Base-by-base conservation (phyloP, 2,888 invertebrate genomes). In the Chymomyza procnemis region DNA sequence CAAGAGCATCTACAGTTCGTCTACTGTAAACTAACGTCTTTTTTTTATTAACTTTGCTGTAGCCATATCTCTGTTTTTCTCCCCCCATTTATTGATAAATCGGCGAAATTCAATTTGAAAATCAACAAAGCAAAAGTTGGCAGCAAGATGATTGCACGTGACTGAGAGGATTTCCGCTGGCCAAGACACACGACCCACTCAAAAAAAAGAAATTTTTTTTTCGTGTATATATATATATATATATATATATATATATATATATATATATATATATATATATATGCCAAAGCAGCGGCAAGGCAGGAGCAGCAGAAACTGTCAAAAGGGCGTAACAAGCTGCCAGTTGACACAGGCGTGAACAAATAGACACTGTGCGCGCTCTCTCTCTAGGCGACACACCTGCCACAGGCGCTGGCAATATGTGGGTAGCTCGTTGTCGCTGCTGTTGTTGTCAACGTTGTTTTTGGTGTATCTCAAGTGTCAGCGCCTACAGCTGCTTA, bases 401-500 rank as follows among this genome's bases (percentile, higher is more conserved):
- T 82, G 85, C 85, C 78, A 66, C 66, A 75, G 67, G 70, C 66
- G 69, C 47, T 67, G 18, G 34, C 59, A 64, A 72, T 73, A 78
- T 78, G 73, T 79, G 75, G 72, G 73, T 69, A 65, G 60, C 71
- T 58, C 69, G 66, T 72, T 76, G 73, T 66, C 61, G 73, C 59
- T 63, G 64, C 34, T 58, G 71, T 62, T 61, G 66, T 19, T 54
- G 73, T 22, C 50, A 30, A n/a, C 26, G 67, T 65, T 76, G 75
- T 70, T 72, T 73, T 70, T 75, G n/a, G n/a, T n/a, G 79, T 73
- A 78, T 67, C 64, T 80, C 82, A 74, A 69, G 75, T 79, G 79
- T 84, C 84, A 80, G 69, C 75, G 85, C 80, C 75, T 78, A 71
- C 79, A 66, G 79, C 88, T 80, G 78, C 75, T 89, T 85, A 85